Base-by-base conservation (phyloP, 2,113 vertebrate genomes). In the Prunella himalayana region DNA sequence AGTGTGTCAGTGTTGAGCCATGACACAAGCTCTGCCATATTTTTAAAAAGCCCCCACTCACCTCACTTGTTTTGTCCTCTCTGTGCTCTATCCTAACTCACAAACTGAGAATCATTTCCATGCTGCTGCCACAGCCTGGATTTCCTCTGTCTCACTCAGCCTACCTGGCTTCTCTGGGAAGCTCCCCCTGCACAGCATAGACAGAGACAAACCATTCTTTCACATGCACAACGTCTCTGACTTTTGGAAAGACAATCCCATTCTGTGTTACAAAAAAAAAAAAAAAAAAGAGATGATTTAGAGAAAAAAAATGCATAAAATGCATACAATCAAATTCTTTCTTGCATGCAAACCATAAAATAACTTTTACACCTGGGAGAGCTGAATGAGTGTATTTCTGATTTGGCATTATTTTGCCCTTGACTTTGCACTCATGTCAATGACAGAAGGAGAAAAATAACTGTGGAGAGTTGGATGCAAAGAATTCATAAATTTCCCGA, bases 281-380 rank as follows among this genome's bases (percentile, higher is more conserved):
- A 51, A 47, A 45, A 45, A 42, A 75, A 37, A 82, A 80, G 16
- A 92, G 80, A 61, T 86, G 75, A 93, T 86, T 94, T 83, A 90
- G 60, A 81, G 79, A 31, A 70, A 86, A 90, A 37, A 37, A 37
- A 37, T 37, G 37, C 37, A 37, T 37, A 37, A 88, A 92, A 75
- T 8, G 79, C 86, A 78, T 7, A 81, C 64, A 88, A 90, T 94
- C 61, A 90, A 93, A 86, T 61, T 86, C 90, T 76, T 83, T 78
- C 90, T 93, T 94, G 90, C 92, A 80, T 84, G 92, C 82, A 93
- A 90, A 91, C 86, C 86, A 75, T 94, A 94, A 92, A 90, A 88
- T 86, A 96, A 96, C 92, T 94, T 93, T 78, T 82, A 96, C 90
- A 95, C 72, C 90, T 88, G 92, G 86, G 88, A 96, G 92, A 96